Conservation (phyloP, 1,140 invertebrate species). For the Tachypleus tridentatus region DNA sequence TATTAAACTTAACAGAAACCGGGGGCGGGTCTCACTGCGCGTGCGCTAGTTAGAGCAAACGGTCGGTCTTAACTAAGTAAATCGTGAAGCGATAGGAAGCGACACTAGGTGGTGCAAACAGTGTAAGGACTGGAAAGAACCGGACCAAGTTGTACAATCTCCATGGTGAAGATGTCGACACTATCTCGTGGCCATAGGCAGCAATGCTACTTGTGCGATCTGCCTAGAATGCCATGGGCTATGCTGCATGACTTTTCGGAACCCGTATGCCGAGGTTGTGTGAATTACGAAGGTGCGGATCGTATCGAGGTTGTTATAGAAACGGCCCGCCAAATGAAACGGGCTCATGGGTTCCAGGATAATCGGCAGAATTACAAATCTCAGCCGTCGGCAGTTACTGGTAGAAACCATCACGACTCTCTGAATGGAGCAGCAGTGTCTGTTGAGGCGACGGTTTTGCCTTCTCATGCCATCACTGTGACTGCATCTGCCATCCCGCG, state of each 20-base stretch:
- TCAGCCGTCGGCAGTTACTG: neutral
- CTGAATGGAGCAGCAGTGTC: neutral
- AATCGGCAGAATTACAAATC: neutral
- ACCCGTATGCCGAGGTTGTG: conserved; percentile 93
- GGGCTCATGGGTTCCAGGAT: conserved; percentile 44
- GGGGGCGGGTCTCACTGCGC: too few species aligned
- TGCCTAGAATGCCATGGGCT: conserved; percentile 98
- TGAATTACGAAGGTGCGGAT: conserved; percentile 97
- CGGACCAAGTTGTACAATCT: too few species aligned
- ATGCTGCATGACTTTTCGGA: conserved; percentile 98
- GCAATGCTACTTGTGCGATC: conserved; percentile 97
- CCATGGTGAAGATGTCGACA: conserved; percentile 20
- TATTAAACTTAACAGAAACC: too few species aligned
- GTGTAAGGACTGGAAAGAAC: too few species aligned
- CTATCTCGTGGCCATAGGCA: conserved; percentile 54
- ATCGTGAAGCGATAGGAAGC: too few species aligned
- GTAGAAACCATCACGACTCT: neutral
- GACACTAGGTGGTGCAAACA: too few species aligned
- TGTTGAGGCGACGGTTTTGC: neutral
- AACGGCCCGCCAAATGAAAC: conserved; percentile 85
- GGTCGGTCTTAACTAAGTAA: too few species aligned
- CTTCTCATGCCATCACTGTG: neutral
- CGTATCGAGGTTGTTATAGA: conserved; percentile 92
- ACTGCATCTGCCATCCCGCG: neutral
- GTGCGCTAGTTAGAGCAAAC: too few species aligned